Evolutionary conservation across 2,113 vertebrate species (phyloP).

Genomic region (Thunnus maccoyii): DNA sequence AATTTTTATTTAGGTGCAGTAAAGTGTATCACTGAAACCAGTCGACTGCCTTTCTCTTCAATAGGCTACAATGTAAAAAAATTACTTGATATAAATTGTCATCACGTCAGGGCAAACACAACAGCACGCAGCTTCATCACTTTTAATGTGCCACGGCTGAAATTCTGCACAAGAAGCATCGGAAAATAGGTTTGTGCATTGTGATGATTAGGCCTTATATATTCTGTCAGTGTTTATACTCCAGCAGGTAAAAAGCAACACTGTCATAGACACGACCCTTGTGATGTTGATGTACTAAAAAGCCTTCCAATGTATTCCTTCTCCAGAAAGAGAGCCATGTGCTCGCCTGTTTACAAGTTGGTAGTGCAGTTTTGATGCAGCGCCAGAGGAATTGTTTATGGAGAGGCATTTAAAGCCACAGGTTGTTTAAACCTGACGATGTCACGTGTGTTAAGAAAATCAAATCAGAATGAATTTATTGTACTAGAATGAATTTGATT

Average conservation of each 20-base stretch:
- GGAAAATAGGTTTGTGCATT: slow-evolving; percentile 29
- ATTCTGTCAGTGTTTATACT: slow-evolving; percentile 42
- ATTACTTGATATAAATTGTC: background rate
- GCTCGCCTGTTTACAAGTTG: slow-evolving; percentile 51
- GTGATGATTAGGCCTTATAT: slow-evolving; percentile 32
- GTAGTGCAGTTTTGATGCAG: slow-evolving; percentile 60
- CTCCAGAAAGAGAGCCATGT: slow-evolving; percentile 52
- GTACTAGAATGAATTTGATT: too few species aligned
- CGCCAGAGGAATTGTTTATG: slow-evolving; percentile 50
- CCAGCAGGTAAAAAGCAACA: slow-evolving; percentile 27
- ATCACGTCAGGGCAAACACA: background rate
- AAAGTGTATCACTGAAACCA: too few species aligned
- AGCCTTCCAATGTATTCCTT: slow-evolving; percentile 24
- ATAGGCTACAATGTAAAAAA: too few species aligned
- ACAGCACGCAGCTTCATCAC: background rate
- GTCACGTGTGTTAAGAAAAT: background rate
- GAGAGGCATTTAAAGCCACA: slow-evolving; percentile 19
- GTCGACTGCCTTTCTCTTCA: too few species aligned
- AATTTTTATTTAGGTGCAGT: too few species aligned
- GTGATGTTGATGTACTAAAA: slow-evolving; percentile 36
- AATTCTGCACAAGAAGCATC: background rate
- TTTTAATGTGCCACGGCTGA: background rate
- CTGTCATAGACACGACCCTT: background rate
- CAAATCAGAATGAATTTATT: background rate
- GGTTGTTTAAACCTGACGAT: slow-evolving; percentile 11